phyloP scores from a whole-genome alignment of 1,140 invertebrate species.

The Drosophila takahashii region DNA sequence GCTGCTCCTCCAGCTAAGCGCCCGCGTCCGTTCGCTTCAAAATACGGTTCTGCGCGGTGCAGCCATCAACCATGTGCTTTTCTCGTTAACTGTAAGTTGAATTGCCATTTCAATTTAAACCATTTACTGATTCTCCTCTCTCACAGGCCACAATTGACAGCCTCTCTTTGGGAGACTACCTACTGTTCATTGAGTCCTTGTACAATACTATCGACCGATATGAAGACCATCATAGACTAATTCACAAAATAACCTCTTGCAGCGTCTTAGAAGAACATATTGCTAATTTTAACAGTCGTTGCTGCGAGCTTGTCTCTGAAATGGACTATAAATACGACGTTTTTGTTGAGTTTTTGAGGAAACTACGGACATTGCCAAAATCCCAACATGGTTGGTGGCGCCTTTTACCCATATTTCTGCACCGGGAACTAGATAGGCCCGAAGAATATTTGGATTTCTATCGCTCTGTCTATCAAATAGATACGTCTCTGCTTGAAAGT shows the following conservation, averaged over 20 bases:
- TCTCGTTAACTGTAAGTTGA: conserved; percentile 51
- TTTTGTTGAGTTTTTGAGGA: conserved; percentile 24
- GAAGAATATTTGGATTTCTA: conserved; percentile 40
- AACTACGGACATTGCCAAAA: conserved; percentile 29
- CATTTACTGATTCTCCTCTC: background rate
- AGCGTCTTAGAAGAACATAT: conserved; percentile 13
- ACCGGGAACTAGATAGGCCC: background rate
- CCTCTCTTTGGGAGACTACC: conserved; percentile 56
- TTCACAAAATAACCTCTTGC: conserved; percentile 38
- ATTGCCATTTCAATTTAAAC: background rate
- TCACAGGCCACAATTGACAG: conserved; percentile 35
- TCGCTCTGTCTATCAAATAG: conserved; percentile 30
- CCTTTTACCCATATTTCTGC: conserved; percentile 36
- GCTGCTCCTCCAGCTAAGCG: conserved; percentile 50
- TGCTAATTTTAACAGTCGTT: conserved; percentile 47
- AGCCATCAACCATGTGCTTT: conserved; percentile 14
- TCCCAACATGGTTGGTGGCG: conserved; percentile 62
- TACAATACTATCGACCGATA: conserved; percentile 59
- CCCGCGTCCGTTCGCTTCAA: conserved; percentile 54
- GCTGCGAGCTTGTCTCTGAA: conserved; percentile 36
- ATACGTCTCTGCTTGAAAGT: conserved; percentile 11
- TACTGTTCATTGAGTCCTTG: conserved; percentile 62
- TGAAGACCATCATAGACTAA: conserved; percentile 33
- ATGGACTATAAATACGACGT: conserved; percentile 4
- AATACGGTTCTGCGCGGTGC: conserved; percentile 43